phyloP scores from a whole-genome alignment of 2,113 vertebrate genomes.

The Diadophis punctatus region DNA sequence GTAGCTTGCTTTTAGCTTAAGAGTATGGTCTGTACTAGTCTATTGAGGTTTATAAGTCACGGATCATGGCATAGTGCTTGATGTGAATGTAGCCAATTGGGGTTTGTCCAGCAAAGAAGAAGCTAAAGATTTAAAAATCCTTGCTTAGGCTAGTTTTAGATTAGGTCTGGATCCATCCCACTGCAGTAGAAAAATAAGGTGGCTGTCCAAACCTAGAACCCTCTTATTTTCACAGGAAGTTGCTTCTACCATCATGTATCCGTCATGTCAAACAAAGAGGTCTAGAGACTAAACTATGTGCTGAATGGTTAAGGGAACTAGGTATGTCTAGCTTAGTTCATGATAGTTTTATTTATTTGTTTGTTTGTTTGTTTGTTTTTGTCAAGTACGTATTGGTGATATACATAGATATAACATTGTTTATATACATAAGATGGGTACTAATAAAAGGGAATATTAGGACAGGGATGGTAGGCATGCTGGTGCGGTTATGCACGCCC shows the following conservation, averaged over 20 bases:
- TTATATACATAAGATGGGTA: no score
- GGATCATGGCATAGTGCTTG: not conserved
- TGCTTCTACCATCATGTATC: not conserved
- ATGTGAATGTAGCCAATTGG: not conserved
- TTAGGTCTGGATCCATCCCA: not conserved
- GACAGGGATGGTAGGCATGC: no score
- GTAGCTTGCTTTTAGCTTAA: not conserved
- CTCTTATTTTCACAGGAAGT: not conserved
- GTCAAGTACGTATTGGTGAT: no score
- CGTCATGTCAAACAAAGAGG: no score
- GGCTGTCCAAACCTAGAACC: not conserved
- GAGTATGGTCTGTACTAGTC: not conserved
- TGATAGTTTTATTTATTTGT: no score
- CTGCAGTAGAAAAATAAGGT: not conserved
- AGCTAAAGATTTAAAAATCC: not conserved
- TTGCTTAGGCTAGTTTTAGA: not conserved
- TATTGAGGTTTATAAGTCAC: not conserved
- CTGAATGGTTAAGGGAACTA: no score
- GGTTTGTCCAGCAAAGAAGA: not conserved
- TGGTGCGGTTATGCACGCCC: no score
- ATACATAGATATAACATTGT: no score
- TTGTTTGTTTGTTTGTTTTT: no score
- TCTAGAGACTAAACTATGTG: no score
- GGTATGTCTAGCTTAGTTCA: no score
- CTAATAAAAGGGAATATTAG: no score